Evolutionary conservation across 1,140 invertebrate genomes (phyloP), one percentile per base, ranked within the genome.

Genomic region (Argopecten irradians): DNA sequence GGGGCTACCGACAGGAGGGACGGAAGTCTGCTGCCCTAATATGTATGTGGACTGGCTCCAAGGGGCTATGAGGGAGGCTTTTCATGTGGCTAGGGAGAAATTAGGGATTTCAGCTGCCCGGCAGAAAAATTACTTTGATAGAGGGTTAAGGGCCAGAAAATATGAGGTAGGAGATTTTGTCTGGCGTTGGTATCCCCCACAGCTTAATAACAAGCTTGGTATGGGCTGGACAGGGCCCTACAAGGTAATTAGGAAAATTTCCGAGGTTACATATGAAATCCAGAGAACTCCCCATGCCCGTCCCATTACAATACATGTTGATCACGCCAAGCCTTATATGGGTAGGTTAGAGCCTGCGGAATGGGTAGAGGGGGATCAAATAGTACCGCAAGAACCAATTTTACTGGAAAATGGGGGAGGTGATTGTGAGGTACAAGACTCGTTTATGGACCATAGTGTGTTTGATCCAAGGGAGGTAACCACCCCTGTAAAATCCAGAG

Each of bases 171-270:
- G 89, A 14, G n/a, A 33, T n/a, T 91, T 33, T 41, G 88, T 90
- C 5, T 91, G 91, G 89, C 35, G 89, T 35, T 92, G 88, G 86
- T 92, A 92, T 83, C 89, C 89, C 28, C 91, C 91, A 19, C 34
- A 8, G 1, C 85, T 86, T 32, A 71, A 84, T 85, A 33, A 19
- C 16, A 90, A 91, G 85, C 83, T 89, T 83, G 86, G 87, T 11
- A 22, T 88, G 8, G 83, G 87, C n/a, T n/a, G n/a, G n/a, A n/a
- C n/a, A n/a, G n/a, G n/a, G n/a, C n/a, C n/a, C n/a, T n/a, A n/a
- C n/a, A 0, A 90, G 89, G 86, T 90, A 16, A 28, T 90, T 13
- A n/a, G 16, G 28, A 85, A 86, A 36, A 28, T 85, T 35, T 82
- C 35, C 2, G 34, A 87, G 0, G 32, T 86, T 11, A 71, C 39